A percentile compares a stretch with the other conserved stretches of the same genome.
These are phyloP conservation scores for Brachionus asplanchnoidis DNA, from an alignment of 1,140 invertebrate genomes.

Conservation along the genomic window DNA sequence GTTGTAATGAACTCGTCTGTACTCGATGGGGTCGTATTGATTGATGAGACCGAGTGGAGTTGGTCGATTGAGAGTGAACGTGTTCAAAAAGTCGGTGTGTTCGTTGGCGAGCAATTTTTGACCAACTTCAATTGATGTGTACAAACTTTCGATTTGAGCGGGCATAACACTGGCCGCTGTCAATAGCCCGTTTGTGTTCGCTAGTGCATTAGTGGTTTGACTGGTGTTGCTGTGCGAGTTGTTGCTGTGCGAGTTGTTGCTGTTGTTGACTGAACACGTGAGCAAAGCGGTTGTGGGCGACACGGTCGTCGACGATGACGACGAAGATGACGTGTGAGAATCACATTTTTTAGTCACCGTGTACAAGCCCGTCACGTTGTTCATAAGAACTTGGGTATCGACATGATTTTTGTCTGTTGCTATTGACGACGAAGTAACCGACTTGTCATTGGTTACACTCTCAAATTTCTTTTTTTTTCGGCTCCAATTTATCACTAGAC, in stretches of 20 bases:
- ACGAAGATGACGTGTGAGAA: background rate
- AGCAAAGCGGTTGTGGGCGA: conserved; percentile 25
- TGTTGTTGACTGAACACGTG: conserved; percentile 34
- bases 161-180: background rate
- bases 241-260: background rate
- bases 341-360: background rate
- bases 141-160: background rate
- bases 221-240: background rate
- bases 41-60: background rate
- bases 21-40: conserved; percentile 32
- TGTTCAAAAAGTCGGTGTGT: background rate
- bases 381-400: conserved; percentile 18
- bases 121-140: conserved; percentile 27
- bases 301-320: background rate
- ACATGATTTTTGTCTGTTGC: background rate
- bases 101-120: too few species aligned
- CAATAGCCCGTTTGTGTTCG: background rate
- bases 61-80: background rate
- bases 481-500: conserved; percentile 45
- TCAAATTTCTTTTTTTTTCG: background rate
- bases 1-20: background rate
- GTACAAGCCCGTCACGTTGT: background rate
- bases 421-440: background rate
- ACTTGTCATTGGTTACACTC: background rate
- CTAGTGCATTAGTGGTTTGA: background rate